Percentiles rank a stretch among this genome's conserved stretches.
phyloP scores from a whole-genome alignment of 2,113 vertebrate genomes.

The Zosterops japonicus region DNA sequence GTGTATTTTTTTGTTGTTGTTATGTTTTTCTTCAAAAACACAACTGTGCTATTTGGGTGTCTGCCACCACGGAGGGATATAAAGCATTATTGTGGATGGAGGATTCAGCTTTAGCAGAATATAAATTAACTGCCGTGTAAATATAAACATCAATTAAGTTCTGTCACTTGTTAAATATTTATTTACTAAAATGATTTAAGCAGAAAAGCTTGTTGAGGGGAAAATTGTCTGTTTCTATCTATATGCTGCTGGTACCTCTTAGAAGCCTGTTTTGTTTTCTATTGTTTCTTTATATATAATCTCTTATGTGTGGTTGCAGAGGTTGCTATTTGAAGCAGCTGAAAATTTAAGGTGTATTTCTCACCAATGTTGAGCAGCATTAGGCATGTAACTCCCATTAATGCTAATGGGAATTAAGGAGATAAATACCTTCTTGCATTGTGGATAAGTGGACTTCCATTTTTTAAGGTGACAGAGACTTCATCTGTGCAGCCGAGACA shows the following conservation, averaged over 20 bases:
- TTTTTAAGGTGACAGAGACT: not conserved
- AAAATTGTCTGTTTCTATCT: slow-evolving; percentile 56
- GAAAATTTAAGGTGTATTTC: slow-evolving; percentile 51
- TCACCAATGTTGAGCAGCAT: not conserved
- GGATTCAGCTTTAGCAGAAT: slow-evolving; percentile 71
- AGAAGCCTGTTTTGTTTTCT: slow-evolving; percentile 22
- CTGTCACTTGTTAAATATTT: slow-evolving; percentile 78
- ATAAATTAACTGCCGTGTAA: slow-evolving; percentile 77
- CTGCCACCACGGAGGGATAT: slow-evolving; percentile 71
- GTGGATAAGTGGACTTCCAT: not conserved
- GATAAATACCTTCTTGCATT: slow-evolving; percentile 33
- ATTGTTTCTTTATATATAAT: slow-evolving; percentile 49
- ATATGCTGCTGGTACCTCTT: not conserved
- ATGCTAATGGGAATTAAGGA: slow-evolving; percentile 32
- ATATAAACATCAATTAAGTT: slow-evolving; percentile 75
- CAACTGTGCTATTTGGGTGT: slow-evolving; percentile 74
- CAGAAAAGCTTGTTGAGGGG: slow-evolving; percentile 65
- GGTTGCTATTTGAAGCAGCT: not conserved
- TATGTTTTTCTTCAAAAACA: slow-evolving; percentile 68
- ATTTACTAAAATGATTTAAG: slow-evolving; percentile 74
- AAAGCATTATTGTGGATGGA: slow-evolving; percentile 71
- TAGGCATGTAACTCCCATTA: slow-evolving; percentile 37
- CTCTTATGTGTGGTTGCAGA: slow-evolving; percentile 17
- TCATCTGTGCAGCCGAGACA: not conserved
- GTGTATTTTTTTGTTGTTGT: slow-evolving; percentile 61